Evolutionary conservation across 2,888 invertebrate species (phyloP).

Genomic region (Laspeyria flexula): DNA sequence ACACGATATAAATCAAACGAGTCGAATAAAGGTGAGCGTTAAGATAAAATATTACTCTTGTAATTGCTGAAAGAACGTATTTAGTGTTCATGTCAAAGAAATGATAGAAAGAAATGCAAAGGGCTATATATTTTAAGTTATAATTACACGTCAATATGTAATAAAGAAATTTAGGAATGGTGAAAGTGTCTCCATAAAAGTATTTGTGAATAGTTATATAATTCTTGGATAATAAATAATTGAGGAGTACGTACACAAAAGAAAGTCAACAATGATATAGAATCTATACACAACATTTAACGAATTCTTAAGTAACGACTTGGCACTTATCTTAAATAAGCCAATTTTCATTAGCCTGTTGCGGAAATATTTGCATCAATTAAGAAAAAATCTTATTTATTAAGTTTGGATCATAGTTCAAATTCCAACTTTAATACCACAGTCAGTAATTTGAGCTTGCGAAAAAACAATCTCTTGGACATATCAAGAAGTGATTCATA

Average conservation of each 20-base stretch:
- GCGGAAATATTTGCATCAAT: too few relatives aligned
- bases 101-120: conserved; percentile 33
- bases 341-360: neutral
- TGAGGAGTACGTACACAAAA: conserved; percentile 18
- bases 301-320: neutral
- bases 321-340: neutral
- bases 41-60: too few relatives aligned
- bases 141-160: conserved; percentile 33
- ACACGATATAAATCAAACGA: neutral
- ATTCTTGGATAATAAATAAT: conserved; percentile 32
- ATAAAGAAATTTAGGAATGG: conserved; percentile 22
- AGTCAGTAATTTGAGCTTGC: too few relatives aligned
- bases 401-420: too few relatives aligned
- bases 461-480: too few relatives aligned
- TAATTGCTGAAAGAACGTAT: conserved; percentile 35
- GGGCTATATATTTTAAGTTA: conserved; percentile 39
- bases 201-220: conserved; percentile 28
- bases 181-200: conserved; percentile 37
- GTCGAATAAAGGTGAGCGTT: conserved; percentile 5
- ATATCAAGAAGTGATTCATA: too few relatives aligned
- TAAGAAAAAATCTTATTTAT: too few relatives aligned
- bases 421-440: too few relatives aligned
- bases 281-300: conserved; percentile 11
- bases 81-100: conserved; percentile 50
- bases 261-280: conserved; percentile 24